These are phyloP conservation scores for Platichthys flesus DNA, from an alignment of 2,113 vertebrate genomes.

Conservation along the genomic window DNA sequence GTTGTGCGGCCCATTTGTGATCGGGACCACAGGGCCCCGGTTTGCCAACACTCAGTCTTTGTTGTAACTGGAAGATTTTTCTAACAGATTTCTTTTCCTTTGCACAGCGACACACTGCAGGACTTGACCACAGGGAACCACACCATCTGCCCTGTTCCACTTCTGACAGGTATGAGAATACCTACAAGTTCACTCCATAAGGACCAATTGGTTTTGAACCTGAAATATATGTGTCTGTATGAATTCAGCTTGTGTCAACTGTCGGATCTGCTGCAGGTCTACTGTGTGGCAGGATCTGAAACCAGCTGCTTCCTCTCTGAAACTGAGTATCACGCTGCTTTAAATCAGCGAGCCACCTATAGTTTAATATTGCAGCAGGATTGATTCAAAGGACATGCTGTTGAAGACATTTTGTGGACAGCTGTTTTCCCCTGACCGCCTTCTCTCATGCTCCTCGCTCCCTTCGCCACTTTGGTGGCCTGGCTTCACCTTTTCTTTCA, in stretches of 20 bases:
- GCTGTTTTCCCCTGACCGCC: not conserved
- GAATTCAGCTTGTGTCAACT: too few relatives aligned
- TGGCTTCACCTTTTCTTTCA: not conserved
- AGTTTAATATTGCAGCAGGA: too few relatives aligned
- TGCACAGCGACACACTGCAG: slow-evolving; percentile 41
- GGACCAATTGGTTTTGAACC: too few relatives aligned
- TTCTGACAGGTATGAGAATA: not conserved
- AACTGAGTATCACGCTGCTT: too few relatives aligned
- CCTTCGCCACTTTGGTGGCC: not conserved
- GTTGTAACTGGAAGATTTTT: not conserved
- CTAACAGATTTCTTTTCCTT: slow-evolving; percentile 5
- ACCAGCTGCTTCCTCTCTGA: too few relatives aligned
- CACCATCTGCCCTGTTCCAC: fast-evolving
- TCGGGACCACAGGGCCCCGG: too few relatives aligned
- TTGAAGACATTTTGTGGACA: not conserved
- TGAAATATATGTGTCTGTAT: too few relatives aligned
- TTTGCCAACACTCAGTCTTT: not conserved
- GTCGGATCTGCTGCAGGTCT: too few relatives aligned
- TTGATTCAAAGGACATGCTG: too few relatives aligned
- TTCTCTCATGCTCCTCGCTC: not conserved
- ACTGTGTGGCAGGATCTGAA: too few relatives aligned
- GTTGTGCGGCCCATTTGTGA: too few relatives aligned
- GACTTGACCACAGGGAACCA: slow-evolving; percentile 3
- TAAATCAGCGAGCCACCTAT: too few relatives aligned
- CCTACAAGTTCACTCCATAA: not conserved